A percentile compares a stretch with the other conserved stretches of the same genome.
phyloP scores from a whole-genome alignment of 1,140 invertebrate genomes.

The Carposina sasakii region DNA sequence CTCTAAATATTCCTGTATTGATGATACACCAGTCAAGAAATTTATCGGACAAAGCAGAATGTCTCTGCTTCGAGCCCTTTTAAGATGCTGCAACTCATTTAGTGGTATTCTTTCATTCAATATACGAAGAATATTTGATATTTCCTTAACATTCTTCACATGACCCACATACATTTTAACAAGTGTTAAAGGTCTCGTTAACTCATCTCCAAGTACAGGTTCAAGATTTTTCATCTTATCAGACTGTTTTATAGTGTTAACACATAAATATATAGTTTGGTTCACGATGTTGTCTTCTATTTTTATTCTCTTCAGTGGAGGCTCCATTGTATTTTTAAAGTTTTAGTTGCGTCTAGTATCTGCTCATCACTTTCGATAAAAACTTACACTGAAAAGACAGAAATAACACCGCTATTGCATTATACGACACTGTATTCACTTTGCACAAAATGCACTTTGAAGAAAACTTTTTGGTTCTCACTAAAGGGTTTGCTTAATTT shows the following conservation, averaged over 20 bases:
- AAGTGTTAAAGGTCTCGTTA: conserved; percentile 66
- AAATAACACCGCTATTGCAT: conserved; percentile 43
- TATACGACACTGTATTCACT: conserved; percentile 25
- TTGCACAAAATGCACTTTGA: neutral
- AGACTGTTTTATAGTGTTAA: conserved; percentile 28
- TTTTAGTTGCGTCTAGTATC: neutral
- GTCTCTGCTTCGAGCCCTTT: conserved; percentile 78
- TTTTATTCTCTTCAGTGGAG: conserved; percentile 41
- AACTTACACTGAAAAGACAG: conserved; percentile 49
- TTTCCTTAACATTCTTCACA: conserved; percentile 75
- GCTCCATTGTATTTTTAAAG: conserved; percentile 26
- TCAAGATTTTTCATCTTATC: conserved; percentile 38
- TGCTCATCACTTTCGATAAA: conserved; percentile 15
- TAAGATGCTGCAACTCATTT: conserved; percentile 79
- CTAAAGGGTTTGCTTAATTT: no score
- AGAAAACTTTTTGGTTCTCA: no score
- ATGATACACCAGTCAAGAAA: conserved; percentile 34
- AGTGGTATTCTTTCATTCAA: conserved; percentile 74
- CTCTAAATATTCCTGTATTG: conserved; percentile 68
- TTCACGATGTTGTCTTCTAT: conserved; percentile 12
- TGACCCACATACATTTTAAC: conserved; percentile 75
- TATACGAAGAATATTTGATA: conserved; percentile 76
- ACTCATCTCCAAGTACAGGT: conserved; percentile 51
- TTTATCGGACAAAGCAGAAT: conserved; percentile 74
- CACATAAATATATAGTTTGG: conserved; percentile 34